Evolutionary conservation across 2,113 vertebrate genomes (phyloP).

Genomic region (Corythaixoides concolor): DNA sequence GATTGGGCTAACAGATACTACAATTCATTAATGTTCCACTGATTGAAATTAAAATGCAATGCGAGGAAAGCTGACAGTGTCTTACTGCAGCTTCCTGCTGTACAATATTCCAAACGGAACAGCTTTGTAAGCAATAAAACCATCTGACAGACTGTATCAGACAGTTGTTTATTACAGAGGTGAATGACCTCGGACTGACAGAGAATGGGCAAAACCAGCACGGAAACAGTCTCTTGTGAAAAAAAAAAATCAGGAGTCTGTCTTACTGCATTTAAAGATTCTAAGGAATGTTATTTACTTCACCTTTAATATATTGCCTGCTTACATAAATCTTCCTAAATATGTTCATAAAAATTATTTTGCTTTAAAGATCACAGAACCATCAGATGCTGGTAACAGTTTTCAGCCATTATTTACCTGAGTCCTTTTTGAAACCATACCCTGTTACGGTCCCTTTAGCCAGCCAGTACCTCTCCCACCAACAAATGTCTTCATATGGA

Average conservation of each 20-base stretch:
- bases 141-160: conserved; percentile 18
- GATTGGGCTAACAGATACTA: not conserved
- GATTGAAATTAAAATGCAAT: not conserved
- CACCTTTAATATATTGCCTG: not conserved
- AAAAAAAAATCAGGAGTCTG: not conserved
- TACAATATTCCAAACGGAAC: not conserved
- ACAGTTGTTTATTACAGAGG: conserved; percentile 5
- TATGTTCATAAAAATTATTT: not conserved
- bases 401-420: not conserved
- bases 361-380: not conserved
- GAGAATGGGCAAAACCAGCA: not conserved
- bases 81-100: not conserved
- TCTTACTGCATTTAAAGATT: not conserved
- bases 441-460: not conserved
- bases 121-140: not conserved
- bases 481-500: not conserved
- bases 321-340: not conserved
- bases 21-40: not conserved
- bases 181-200: conserved; percentile 14
- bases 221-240: not conserved
- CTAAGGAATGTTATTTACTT: not conserved
- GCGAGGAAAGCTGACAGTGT: not conserved
- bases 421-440: not conserved
- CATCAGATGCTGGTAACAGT: not conserved
- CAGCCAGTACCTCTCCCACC: not conserved